phyloP scores from a whole-genome alignment of 1,140 invertebrate genomes.

The Diachasmimorpha longicaudata region DNA sequence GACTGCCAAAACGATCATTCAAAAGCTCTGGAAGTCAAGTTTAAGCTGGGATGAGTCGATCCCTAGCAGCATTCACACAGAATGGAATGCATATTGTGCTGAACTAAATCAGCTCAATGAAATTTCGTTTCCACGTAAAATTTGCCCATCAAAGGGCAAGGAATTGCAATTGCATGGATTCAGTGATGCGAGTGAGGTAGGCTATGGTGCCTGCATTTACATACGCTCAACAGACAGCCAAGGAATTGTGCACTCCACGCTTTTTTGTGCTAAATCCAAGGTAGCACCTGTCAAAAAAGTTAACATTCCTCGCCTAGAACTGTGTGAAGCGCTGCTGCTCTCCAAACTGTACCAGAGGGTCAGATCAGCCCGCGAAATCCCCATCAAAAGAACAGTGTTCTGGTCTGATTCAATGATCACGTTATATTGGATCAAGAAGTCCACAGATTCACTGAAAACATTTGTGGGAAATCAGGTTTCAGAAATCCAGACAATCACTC shows the following conservation, averaged over 20 bases:
- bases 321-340: no score
- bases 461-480: no score
- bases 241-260: constrained; percentile 17
- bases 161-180: constrained; percentile 44
- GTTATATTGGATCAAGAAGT: neutral
- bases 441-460: neutral
- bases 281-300: constrained; percentile 45
- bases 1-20: constrained; percentile 57
- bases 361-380: no score
- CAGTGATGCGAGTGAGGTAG: constrained; percentile 40
- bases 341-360: no score
- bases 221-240: constrained; percentile 16
- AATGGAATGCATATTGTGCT: constrained; percentile 31
- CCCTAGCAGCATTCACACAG: constrained; percentile 30
- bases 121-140: constrained; percentile 36
- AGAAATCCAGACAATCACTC: no score
- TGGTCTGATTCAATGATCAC: neutral
- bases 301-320: constrained; percentile 51
- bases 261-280: constrained; percentile 48
- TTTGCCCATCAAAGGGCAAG: constrained; percentile 15
- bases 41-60: constrained; percentile 56
- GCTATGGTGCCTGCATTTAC: constrained; percentile 45
- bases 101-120: constrained; percentile 23
- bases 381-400: no score
- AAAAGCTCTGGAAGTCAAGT: constrained; percentile 51